Conservation (phyloP, 2,797 vertebrate species). For the Holocentrus rufus region DNA sequence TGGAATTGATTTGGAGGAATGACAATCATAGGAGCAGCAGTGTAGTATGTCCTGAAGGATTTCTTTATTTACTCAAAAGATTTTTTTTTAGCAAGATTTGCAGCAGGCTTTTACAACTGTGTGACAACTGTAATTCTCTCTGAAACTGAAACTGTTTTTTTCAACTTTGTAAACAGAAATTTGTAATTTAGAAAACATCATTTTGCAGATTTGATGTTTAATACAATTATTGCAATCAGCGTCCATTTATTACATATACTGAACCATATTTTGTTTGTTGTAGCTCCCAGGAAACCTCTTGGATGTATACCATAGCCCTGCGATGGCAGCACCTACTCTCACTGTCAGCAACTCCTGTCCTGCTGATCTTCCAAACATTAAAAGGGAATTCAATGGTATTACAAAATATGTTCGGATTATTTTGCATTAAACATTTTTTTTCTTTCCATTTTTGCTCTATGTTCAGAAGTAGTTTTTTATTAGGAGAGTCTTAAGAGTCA, state of each 20-base stretch:
- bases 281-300: conserved; percentile 91
- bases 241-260: background rate
- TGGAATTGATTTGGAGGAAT: background rate
- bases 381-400: conserved; percentile 84
- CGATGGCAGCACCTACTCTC: conserved; percentile 83
- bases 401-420: conserved; percentile 6
- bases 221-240: background rate
- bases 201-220: conserved; percentile 10
- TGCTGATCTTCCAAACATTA: conserved; percentile 90
- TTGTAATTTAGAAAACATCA: background rate
- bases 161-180: conserved; percentile 11
- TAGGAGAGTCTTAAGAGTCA: too few species aligned
- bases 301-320: conserved; percentile 86
- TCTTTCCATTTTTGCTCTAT: too few species aligned
- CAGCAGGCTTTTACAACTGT: background rate
- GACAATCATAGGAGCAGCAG: background rate
- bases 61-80: background rate
- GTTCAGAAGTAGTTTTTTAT: too few species aligned
- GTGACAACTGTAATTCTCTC: too few species aligned
- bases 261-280: conserved; percentile 21
- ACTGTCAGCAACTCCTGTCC: conserved; percentile 94
- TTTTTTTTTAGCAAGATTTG: background rate
- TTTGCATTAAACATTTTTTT: too few species aligned
- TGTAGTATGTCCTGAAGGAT: background rate
- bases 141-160: too few species aligned